These are phyloP conservation scores for Drosophila tsacasi DNA, from an alignment of 1,140 invertebrate genomes.

Conservation along the genomic window DNA sequence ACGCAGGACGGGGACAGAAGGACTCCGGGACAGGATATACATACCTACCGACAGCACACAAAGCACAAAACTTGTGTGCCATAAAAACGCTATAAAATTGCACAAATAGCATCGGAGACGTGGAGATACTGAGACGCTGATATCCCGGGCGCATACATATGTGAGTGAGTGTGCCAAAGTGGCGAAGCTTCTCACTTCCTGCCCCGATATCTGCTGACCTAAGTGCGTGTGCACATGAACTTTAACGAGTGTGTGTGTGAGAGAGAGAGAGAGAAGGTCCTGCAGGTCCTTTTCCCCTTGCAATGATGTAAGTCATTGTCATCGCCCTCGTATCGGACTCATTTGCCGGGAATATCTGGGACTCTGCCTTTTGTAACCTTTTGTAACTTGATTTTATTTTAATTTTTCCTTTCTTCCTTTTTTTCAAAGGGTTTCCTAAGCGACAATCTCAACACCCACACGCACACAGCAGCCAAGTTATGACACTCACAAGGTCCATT, in stretches of 20 bases:
- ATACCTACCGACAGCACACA: slow-evolving; percentile 25
- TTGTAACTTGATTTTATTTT: slow-evolving; percentile 69
- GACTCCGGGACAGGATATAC: slow-evolving; percentile 18
- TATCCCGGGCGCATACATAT: slow-evolving; percentile 42
- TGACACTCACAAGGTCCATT: slow-evolving; percentile 53
- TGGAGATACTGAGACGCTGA: slow-evolving; percentile 36
- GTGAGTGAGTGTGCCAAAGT: slow-evolving; percentile 44
- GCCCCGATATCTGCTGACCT: slow-evolving; percentile 63
- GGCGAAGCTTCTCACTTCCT: slow-evolving; percentile 25
- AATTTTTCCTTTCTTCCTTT: slow-evolving; percentile 38
- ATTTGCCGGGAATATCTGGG: slow-evolving; percentile 45
- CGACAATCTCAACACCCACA: slow-evolving; percentile 51
- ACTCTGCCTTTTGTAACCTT: slow-evolving; percentile 32
- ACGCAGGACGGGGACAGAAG: slow-evolving; percentile 6
- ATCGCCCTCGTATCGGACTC: slow-evolving; percentile 45
- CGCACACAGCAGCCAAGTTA: slow-evolving; percentile 46
- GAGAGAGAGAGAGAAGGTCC: slow-evolving; percentile 5
- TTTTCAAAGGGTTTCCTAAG: slow-evolving; percentile 7
- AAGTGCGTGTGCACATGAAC: slow-evolving; percentile 64
- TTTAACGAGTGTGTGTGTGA: slow-evolving; percentile 46
- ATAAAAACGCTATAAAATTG: slow-evolving; percentile 82
- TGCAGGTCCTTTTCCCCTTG: slow-evolving; percentile 27
- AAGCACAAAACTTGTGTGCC: slow-evolving; percentile 68
- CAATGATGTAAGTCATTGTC: slow-evolving; percentile 49
- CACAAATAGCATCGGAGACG: slow-evolving; percentile 66